Percentiles rank a stretch among this genome's conserved stretches.
Conservation (phyloP, 2,113 vertebrate species). For the Mastomys coucha region DNA sequence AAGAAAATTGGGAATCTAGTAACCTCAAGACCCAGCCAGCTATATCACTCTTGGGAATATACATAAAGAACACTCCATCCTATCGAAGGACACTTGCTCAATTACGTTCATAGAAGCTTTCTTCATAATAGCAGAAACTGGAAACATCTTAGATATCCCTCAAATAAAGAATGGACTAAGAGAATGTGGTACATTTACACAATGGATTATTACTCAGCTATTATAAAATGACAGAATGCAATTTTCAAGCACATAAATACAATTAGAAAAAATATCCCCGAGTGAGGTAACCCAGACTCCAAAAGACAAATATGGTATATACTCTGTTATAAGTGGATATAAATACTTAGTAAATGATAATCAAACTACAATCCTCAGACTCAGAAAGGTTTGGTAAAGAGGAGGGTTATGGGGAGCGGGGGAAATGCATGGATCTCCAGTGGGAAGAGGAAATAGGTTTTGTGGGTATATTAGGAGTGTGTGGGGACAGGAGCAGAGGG, state of each 20-base stretch:
- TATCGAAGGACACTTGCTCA: not conserved
- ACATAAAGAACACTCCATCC: not conserved
- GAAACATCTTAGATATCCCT: not conserved
- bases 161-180: not conserved
- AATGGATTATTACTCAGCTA: not conserved
- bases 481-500: too few species aligned
- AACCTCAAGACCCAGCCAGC: not conserved
- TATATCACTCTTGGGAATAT: not conserved
- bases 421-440: too few species aligned
- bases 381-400: too few species aligned
- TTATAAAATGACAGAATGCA: not conserved
- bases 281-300: too few species aligned
- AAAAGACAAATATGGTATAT: too few species aligned
- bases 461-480: too few species aligned
- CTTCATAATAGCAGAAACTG: not conserved
- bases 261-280: not conserved
- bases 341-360: too few species aligned
- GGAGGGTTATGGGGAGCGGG: too few species aligned
- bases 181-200: not conserved
- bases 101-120: not conserved
- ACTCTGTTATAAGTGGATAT: too few species aligned
- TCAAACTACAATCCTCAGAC: too few species aligned
- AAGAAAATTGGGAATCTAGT: not conserved
- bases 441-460: too few species aligned
- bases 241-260: not conserved